These are phyloP conservation scores for Drosophila sproati DNA, from an alignment of 1,140 invertebrate species.

Conservation along the genomic window DNA sequence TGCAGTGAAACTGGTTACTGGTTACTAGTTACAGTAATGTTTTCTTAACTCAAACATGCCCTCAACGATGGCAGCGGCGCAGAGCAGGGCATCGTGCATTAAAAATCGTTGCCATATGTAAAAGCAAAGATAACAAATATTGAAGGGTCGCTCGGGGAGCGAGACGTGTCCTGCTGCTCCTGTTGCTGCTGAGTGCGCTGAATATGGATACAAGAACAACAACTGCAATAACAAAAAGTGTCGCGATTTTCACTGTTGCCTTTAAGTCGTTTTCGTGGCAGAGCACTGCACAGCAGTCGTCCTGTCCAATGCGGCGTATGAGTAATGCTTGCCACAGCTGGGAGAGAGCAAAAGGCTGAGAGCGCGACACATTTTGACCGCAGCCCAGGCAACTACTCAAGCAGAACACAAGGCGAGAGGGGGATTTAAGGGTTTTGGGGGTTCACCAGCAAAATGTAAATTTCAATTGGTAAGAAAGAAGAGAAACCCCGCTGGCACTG, in stretches of 20 bases:
- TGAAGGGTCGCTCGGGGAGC: background rate
- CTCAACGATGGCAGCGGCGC: conserved; percentile 48
- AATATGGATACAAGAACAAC: conserved; percentile 5
- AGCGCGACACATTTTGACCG: conserved; percentile 43
- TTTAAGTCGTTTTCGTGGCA: conserved; percentile 40
- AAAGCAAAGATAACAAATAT: conserved; percentile 77
- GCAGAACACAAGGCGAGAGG: background rate
- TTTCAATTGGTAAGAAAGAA: conserved; percentile 20
- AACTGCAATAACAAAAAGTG: conserved; percentile 18
- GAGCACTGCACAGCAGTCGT: conserved; percentile 8
- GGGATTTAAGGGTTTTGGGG: too few relatives aligned
- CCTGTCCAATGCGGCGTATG: conserved; percentile 43
- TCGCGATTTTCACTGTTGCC: conserved; percentile 37
- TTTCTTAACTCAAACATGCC: conserved; percentile 80
- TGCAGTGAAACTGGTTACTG: conserved; percentile 56
- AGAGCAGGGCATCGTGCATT: conserved; percentile 68
- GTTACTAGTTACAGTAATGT: conserved; percentile 58
- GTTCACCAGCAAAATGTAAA: conserved; percentile 42
- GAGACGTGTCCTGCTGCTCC: background rate
- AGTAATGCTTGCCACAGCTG: conserved; percentile 41
- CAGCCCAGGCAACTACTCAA: conserved; percentile 15
- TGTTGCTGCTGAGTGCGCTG: background rate
- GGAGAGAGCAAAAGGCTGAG: conserved; percentile 3
- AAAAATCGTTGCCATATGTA: conserved; percentile 82
- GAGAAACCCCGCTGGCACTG: conserved; percentile 1